Base-by-base conservation (phyloP, 2,113 vertebrate genomes). In the Brienomyrus brachyistius region DNA sequence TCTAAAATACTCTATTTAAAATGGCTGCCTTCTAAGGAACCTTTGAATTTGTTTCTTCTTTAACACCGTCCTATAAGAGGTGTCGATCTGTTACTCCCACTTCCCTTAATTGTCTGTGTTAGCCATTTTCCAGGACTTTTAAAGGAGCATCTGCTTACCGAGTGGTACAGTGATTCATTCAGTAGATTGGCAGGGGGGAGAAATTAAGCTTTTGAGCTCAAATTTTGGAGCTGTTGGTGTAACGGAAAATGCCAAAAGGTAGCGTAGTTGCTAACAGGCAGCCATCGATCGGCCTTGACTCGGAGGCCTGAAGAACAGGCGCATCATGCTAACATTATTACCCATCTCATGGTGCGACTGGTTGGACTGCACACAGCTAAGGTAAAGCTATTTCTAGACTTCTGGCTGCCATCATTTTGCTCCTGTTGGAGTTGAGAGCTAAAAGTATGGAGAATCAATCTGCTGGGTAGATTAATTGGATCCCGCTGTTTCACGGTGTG, bases 401-500 rank as follows among this genome's bases (percentile, higher is more conserved):
- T 13, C 9, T 31, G 1, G n/a, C 27, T 70, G 10, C 27, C 10
- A 31, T 70, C 31, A 70, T 70, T 31, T 70, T 48, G 23, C 62
- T 80, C 31, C n/a, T 31, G 35, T 80, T 15, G 13, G 40, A n/a
- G 27, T 51, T 51, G 45, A 11, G 77, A 88, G 74, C 45, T 66
- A n/a, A 51, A 88, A 48, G 52, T 31, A 74, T 31, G 56, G 27
- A 40, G 45, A 85, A 84, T 83, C 48, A 66, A 62, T 85, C 87
- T 52, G 56, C 21, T 9, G 77, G 87, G 86, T 27, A 88, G n/a
- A 83, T 90, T 90, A 89, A 89, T 90, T 88, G 87, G 90, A 90
- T 45, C 87, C 90, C 19, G 10, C 62, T 35, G 86, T 74, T 88
- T 83, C 27, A 83, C 10, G 50, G 35, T 82, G 31, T 43, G 35